Evolutionary conservation across 2,113 vertebrate species (phyloP).

Genomic region (Hippocampus abdominalis): DNA sequence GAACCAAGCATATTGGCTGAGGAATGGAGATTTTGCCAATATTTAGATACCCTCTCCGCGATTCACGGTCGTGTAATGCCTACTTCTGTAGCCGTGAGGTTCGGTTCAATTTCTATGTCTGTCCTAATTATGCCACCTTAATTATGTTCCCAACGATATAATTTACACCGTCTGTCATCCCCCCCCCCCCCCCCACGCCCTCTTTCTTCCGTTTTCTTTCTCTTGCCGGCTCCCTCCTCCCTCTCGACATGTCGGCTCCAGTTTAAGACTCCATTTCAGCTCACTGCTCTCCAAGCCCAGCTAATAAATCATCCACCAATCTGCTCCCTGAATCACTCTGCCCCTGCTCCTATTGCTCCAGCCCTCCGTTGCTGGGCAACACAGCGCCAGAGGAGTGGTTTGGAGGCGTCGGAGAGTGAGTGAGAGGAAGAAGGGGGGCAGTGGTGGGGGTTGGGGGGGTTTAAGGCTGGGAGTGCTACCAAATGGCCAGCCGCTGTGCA

Average conservation of each 20-base stretch:
- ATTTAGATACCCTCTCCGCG: constrained; percentile 2
- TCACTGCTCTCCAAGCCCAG: constrained; percentile 74
- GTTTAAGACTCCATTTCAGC: constrained; percentile 78
- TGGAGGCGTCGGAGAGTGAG: constrained; percentile 23
- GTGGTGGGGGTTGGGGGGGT: constrained; percentile 2
- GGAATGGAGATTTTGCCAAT: not conserved
- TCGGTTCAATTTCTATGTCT: constrained; percentile 22
- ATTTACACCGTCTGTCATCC: constrained; percentile 49
- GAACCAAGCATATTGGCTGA: not conserved
- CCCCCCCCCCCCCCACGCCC: constrained; percentile 18
- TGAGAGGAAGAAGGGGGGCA: constrained; percentile 1
- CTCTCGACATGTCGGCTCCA: constrained; percentile 64
- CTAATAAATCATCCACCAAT: constrained; percentile 90
- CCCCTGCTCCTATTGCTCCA: constrained; percentile 79
- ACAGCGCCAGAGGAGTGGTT: constrained; percentile 63
- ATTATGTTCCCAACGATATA: constrained; percentile 70
- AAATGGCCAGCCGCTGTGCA: constrained; percentile 80
- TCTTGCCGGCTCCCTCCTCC: constrained; percentile 47
- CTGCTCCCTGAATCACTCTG: constrained; percentile 81
- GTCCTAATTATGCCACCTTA: constrained; percentile 62
- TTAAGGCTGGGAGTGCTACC: constrained; percentile 69
- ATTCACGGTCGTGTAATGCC: not conserved
- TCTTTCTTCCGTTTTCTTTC: constrained; percentile 38
- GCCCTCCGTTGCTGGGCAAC: constrained; percentile 90
- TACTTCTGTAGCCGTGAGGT: not conserved